Evolutionary conservation across 2,113 vertebrate genomes (phyloP), one percentile per base, ranked within the genome.

Genomic region (Eurystomus gularis): DNA sequence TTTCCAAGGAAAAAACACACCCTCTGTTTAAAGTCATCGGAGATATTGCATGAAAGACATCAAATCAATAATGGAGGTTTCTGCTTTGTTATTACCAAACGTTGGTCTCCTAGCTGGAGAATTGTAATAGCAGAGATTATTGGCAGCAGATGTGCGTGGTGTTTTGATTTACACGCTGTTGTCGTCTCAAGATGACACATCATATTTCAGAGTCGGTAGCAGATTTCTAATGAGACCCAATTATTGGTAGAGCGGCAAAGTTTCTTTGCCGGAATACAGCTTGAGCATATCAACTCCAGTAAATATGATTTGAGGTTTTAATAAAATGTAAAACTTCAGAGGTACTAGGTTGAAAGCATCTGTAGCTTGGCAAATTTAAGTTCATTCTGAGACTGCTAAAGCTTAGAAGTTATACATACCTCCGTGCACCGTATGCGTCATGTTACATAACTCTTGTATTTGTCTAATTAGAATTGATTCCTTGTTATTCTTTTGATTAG

Each of bases 1-100:
- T 83, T 86, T 62, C 44, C 46, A 84, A 51, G 23, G 16, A 62
- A 62, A 51, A 68, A 10, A n/a, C 10, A 10, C 8, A 5, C 8
- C 23, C 12, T 58, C 2, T 3, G 11, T 73, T 42, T 89, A 3
- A 84, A 78, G 18, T 55, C 16, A 14, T 28, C 0, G 0, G 58
- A 52, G 19, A 11, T 23, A 31, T 14, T 83, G 23, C 2, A 5
- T 65, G 64, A 54, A 79, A 76, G 44, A 28, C 40, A 37, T 14
- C 9, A 65, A 65, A 71, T 86, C 72, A 57, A 4, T 69, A 82
- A 29, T 40, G 60, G 54, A 64, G 23, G 13, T 60, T 89, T 79
- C 52, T 65, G 44, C 57, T 82, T 61, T 71, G 21, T 40, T 72
- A 5, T 65, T 42, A 28, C 17, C 77, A 82, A 60, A 28, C 15